phyloP scores from a whole-genome alignment of 2,113 vertebrate species.

The Myiagra hebetior region DNA sequence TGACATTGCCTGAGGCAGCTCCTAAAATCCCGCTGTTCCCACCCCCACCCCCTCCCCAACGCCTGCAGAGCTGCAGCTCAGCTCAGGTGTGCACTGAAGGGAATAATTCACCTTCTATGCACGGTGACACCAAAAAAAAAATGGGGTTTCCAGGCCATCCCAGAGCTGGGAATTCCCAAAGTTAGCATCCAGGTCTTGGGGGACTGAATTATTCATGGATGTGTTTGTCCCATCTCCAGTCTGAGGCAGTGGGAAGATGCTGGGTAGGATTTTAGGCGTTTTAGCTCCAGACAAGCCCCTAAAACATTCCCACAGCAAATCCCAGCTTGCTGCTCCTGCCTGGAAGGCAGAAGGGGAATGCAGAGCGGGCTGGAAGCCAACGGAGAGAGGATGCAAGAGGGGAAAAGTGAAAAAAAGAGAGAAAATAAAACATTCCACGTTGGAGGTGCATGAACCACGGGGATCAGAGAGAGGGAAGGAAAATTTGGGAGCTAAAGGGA shows the following conservation, averaged over 20 bases:
- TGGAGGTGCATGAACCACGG: background rate
- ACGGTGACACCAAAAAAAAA: accelerated
- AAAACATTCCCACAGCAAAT: background rate
- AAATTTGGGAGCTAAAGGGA: background rate
- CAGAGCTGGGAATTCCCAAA: background rate
- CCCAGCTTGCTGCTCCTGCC: background rate
- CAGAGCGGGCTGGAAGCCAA: background rate
- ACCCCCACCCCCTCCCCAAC: background rate
- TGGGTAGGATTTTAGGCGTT: accelerated
- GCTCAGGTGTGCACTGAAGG: background rate
- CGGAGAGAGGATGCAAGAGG: accelerated
- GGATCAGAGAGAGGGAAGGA: background rate
- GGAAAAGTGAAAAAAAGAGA: background rate
- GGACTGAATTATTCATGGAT: background rate
- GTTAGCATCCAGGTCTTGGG: background rate
- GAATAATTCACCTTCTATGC: background rate
- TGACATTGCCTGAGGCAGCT: background rate
- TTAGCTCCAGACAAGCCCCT: background rate
- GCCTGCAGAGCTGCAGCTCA: background rate
- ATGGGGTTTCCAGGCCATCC: background rate
- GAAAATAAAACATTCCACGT: background rate
- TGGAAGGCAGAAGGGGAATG: background rate
- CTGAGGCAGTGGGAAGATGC: background rate
- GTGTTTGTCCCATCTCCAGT: accelerated
- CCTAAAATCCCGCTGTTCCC: background rate